Base-by-base conservation (phyloP, 2,888 invertebrate species). In the Charanyca ferruginea region DNA sequence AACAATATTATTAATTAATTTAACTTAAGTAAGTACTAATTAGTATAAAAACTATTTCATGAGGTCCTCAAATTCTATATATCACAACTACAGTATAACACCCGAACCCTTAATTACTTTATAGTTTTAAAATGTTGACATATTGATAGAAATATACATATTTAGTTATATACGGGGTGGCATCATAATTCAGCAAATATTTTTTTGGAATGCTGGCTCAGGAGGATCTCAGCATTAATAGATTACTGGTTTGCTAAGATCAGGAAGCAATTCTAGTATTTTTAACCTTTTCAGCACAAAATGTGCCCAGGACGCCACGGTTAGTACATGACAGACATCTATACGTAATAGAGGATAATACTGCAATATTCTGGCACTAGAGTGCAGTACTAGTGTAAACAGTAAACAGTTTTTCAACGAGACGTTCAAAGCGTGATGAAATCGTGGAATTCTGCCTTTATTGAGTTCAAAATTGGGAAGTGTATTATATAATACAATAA, bases 21-120 rank as follows among this genome's bases (percentile, higher is more conserved):
- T 38, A 61, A 51, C 35, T 57, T 66, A 57, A 20, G 4, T 47
- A 23, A 53, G 23, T 49, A 38, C 38, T 54, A 49, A 48, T 55
- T 62, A 57, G 52, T 73, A 63, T 58, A 76, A 76, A 75, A 75
- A 41, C 77, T 73, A 73, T 73, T 57, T 62, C 55, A 62, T 73
- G 73, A 73, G 73, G 73, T 73, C 77, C 64, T 73, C 73, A 63
- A 63, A 76, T 77, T 73, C 53, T 73, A 70, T 63, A 48, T 73
- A 73, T 73, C 73, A 73, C 73, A 73, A 70, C 77, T 73, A 75
- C 60, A 76, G 62, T 47, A 60, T 52, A 62, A 61, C 62, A 48
- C n/a, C 22, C 70, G 38, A 38, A 69, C 44, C 53, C 52, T 48
- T 75, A 57, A 22, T 66, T 44, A 54, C n/a, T 59, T 49, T 6